Conservation (phyloP, 2,888 invertebrate species). For the Hipparchia semele region DNA sequence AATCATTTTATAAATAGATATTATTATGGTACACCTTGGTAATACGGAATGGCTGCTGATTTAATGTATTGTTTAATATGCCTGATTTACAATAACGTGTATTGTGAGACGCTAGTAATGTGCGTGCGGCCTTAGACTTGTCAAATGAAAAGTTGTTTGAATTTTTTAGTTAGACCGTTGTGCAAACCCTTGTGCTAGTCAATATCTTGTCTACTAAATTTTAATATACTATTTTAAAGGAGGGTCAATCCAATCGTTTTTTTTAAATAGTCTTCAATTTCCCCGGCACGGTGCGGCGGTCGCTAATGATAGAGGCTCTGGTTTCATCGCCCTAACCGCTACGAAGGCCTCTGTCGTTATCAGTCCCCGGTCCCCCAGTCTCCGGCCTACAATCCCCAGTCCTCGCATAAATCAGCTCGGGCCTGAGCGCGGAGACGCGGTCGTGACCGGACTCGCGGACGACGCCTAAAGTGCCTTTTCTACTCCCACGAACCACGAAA, state of each 20-base stretch:
- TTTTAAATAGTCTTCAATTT: no score
- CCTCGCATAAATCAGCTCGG: not conserved
- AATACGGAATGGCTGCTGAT: constrained; percentile 35
- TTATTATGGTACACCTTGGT: constrained; percentile 23
- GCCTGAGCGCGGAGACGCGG: not conserved
- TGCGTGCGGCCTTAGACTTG: constrained; percentile 26
- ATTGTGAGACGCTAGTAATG: constrained; percentile 29
- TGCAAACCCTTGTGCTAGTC: no score
- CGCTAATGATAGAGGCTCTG: no score
- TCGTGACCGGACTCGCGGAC: not conserved
- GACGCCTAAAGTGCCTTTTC: not conserved
- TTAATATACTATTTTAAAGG: no score
- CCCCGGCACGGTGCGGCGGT: no score
- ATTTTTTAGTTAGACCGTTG: no score
- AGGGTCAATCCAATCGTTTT: no score
- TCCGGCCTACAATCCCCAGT: not conserved
- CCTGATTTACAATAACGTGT: constrained; percentile 34
- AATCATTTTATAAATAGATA: constrained; percentile 21
- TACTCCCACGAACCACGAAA: not conserved
- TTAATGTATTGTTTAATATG: constrained; percentile 29
- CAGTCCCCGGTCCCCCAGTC: not conserved
- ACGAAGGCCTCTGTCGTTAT: not conserved
- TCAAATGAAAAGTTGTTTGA: not conserved
- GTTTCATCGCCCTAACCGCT: no score
- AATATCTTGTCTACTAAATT: no score